Conservation (phyloP, 2,797 vertebrate genomes). For the Acipenser transmontanus region DNA sequence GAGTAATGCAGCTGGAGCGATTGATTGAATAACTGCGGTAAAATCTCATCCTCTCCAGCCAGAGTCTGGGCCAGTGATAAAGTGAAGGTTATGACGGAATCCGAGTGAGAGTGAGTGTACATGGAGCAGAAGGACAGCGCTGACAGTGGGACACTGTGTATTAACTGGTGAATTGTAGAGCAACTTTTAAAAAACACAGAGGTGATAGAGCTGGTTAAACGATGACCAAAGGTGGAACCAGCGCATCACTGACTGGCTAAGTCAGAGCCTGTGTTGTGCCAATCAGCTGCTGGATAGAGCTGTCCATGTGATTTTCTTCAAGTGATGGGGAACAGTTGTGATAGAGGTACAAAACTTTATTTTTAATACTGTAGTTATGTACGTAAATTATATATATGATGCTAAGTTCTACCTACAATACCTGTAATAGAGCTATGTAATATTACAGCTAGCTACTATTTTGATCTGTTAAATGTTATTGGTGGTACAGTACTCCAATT, state of each 20-base stretch:
- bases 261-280: slow-evolving; percentile 33
- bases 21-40: slow-evolving; percentile 87
- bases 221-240: not conserved
- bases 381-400: too few species aligned
- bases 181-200: too few species aligned
- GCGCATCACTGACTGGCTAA: slow-evolving; percentile 44
- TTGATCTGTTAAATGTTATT: too few species aligned
- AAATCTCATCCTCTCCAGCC: slow-evolving; percentile 32
- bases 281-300: slow-evolving; percentile 41
- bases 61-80: slow-evolving; percentile 15
- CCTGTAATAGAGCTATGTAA: too few species aligned
- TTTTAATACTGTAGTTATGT: too few species aligned
- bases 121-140: slow-evolving; percentile 23
- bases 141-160: slow-evolving; percentile 25
- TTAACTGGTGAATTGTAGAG: too few species aligned
- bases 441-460: too few species aligned
- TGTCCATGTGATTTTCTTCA: slow-evolving; percentile 46
- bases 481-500: too few species aligned
- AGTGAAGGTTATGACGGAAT: slow-evolving; percentile 6
- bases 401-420: too few species aligned
- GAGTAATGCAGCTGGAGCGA: slow-evolving; percentile 69
- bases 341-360: slow-evolving; percentile 72
- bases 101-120: slow-evolving; percentile 42
- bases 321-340: slow-evolving; percentile 92
- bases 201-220: too few species aligned